Evolutionary conservation across 2,888 invertebrate species (phyloP).

Genomic region (Conistra vaccinii): DNA sequence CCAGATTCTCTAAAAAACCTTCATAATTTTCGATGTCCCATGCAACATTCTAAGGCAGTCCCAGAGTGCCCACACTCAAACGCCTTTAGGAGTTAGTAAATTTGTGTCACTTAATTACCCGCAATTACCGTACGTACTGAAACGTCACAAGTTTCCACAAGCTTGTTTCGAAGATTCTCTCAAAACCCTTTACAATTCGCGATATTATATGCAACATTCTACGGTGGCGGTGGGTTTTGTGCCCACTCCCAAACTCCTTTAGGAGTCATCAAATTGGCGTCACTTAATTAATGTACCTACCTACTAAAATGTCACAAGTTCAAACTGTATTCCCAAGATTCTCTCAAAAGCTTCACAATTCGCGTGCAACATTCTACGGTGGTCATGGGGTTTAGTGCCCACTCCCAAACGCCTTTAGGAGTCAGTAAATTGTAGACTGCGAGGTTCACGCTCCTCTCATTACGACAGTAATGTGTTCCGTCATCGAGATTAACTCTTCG

Average conservation of each 20-base stretch:
- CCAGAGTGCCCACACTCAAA: too few relatives aligned
- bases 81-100: too few relatives aligned
- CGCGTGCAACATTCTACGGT: slow-evolving; percentile 13
- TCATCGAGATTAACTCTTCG: slow-evolving; percentile 89
- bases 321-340: not conserved
- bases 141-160: not conserved
- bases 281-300: not conserved
- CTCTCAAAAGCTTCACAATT: not conserved
- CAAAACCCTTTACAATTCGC: not conserved
- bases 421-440: slow-evolving; percentile 84
- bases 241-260: slow-evolving; percentile 76
- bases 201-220: slow-evolving; percentile 11
- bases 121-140: not conserved
- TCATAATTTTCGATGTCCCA: too few relatives aligned
- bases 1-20: too few relatives aligned
- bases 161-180: not conserved
- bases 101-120: too few relatives aligned
- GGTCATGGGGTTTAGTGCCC: slow-evolving; percentile 56
- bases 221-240: not conserved
- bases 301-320: not conserved
- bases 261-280: slow-evolving; percentile 69
- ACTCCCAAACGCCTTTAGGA: slow-evolving; percentile 84
- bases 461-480: slow-evolving; percentile 88
- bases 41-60: too few relatives aligned
- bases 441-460: slow-evolving; percentile 88